Percentiles rank a stretch among this genome's conserved stretches.
Conservation (phyloP, 2,113 vertebrate species). For the Microcebus lehilahytsara region DNA sequence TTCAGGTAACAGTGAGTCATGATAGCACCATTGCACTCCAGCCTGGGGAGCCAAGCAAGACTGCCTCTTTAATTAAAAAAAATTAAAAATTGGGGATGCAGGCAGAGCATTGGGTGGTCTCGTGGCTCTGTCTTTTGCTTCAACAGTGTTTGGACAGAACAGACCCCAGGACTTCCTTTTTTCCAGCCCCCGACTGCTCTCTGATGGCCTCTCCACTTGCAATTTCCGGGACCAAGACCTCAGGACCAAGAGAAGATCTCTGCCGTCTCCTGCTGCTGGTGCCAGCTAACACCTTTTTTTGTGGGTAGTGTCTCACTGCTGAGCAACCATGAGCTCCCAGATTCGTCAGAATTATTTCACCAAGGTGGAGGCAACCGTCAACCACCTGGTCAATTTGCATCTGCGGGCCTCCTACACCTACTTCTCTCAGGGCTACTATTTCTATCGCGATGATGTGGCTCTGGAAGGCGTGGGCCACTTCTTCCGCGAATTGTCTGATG, state of each 20-base stretch:
- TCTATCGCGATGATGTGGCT: slow-evolving; percentile 90
- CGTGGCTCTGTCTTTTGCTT: slow-evolving; percentile 77
- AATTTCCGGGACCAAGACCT: background rate
- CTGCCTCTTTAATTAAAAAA: no score
- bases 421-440: slow-evolving; percentile 88
- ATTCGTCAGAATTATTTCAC: slow-evolving; percentile 80
- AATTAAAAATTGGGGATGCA: no score
- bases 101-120: background rate
- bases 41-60: no score
- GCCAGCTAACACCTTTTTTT: background rate
- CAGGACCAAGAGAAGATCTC: background rate
- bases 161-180: background rate
- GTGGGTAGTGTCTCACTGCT: background rate
- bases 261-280: background rate
- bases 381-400: slow-evolving; percentile 76
- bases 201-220: background rate
- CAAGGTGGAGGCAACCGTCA: slow-evolving; percentile 78
- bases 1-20: no score
- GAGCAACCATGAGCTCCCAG: slow-evolving; percentile 72
- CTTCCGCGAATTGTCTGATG: slow-evolving; percentile 87
- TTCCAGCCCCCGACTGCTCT: background rate
- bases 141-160: slow-evolving; percentile 83
- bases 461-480: slow-evolving; percentile 88
- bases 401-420: slow-evolving; percentile 80
- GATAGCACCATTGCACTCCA: no score